A percentile compares a stretch with the other conserved stretches of the same genome.
Evolutionary conservation across 2,888 invertebrate species (phyloP).

Genomic region (Xiphydria camelus): DNA sequence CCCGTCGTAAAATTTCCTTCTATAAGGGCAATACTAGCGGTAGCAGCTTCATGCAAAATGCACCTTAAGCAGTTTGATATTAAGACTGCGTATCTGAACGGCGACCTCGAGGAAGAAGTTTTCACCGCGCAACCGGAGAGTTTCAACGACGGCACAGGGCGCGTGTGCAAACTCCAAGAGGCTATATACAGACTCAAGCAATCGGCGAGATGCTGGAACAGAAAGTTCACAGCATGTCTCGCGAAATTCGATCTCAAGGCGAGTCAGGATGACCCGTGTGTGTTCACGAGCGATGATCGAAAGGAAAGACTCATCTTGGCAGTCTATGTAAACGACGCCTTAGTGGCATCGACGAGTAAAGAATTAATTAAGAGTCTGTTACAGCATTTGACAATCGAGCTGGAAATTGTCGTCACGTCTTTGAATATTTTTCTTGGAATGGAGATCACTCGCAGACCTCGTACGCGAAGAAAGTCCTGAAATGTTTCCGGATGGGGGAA

Average conservation of each 20-base stretch:
- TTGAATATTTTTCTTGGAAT: neutral
- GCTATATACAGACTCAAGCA: neutral
- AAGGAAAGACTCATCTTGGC: slow-evolving; percentile 12
- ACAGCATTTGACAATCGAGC: slow-evolving; percentile 6
- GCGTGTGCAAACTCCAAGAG: neutral
- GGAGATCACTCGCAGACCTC: neutral
- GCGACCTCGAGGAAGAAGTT: neutral
- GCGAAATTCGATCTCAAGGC: neutral
- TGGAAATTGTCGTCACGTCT: neutral
- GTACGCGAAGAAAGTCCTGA: neutral
- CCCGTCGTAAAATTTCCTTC: slow-evolving; percentile 5
- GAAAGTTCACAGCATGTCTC: neutral
- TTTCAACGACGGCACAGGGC: neutral
- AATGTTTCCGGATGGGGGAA: neutral
- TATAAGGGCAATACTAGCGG: slow-evolving; percentile 2
- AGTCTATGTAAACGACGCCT: slow-evolving; percentile 23
- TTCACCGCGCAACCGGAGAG: neutral
- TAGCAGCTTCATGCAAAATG: slow-evolving; percentile 11
- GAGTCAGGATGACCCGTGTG: neutral
- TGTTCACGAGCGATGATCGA: neutral
- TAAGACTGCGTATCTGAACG: neutral
- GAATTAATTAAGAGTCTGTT: slow-evolving; percentile 6
- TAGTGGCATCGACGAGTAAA: slow-evolving; percentile 13
- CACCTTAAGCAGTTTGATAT: no score
- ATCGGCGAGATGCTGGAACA: neutral